Evolutionary conservation across 2,797 vertebrate species (phyloP).

Genomic region (Anniella stebbinsi): DNA sequence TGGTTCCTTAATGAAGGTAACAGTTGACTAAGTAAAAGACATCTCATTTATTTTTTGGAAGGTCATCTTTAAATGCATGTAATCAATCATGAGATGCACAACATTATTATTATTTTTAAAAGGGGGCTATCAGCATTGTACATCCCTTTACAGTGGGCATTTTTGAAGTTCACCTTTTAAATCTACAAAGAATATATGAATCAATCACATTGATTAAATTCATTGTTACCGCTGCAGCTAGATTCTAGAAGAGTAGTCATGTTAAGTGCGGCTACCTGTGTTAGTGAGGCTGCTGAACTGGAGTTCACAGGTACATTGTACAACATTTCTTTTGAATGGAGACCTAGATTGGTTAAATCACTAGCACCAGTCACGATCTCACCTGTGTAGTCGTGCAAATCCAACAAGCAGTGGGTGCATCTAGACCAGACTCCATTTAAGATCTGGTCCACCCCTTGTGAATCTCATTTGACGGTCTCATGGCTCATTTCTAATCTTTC

Average conservation of each 20-base stretch:
- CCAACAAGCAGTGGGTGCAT: not conserved
- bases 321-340: not conserved
- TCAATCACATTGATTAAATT: conserved; percentile 30
- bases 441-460: not conserved
- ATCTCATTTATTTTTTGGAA: conserved; percentile 42
- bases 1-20: conserved; percentile 37
- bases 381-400: not conserved
- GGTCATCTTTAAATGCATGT: conserved; percentile 24
- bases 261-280: not conserved
- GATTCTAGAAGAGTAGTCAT: not conserved
- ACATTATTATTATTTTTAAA: not conserved
- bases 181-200: not conserved
- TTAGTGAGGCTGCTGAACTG: not conserved
- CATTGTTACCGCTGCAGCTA: not conserved
- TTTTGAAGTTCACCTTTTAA: not conserved
- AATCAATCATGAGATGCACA: conserved; percentile 28
- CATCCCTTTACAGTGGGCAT: not conserved
- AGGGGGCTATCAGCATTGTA: not conserved
- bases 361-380: not conserved
- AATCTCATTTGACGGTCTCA: not conserved
- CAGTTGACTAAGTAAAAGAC: conserved; percentile 41
- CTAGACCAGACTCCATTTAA: not conserved
- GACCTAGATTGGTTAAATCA: not conserved
- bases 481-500: not conserved
- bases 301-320: not conserved